phyloP scores from a whole-genome alignment of 2,888 invertebrate species.

The Eupithecia dodoneata region DNA sequence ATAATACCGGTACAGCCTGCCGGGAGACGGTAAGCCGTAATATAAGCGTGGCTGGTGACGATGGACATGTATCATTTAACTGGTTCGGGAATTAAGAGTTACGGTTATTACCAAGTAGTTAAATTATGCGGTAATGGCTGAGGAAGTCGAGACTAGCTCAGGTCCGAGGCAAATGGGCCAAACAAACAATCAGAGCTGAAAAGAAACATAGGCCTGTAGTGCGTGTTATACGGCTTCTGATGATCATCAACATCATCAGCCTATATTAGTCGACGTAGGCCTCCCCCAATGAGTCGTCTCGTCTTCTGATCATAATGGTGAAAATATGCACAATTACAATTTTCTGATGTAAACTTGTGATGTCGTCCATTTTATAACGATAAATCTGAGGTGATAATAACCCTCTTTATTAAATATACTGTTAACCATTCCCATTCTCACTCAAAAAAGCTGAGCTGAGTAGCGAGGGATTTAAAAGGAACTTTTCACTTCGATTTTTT shows the following conservation, averaged over 20 bases:
- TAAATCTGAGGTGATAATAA: not conserved
- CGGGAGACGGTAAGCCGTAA: conserved; percentile 37
- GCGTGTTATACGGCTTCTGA: not conserved
- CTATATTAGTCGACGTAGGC: no score
- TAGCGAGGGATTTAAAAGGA: no score
- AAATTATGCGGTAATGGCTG: not conserved
- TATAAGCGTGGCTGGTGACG: conserved; percentile 32
- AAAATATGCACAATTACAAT: not conserved
- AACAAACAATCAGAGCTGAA: not conserved
- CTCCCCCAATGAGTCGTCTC: not conserved
- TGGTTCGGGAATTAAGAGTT: not conserved
- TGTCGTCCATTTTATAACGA: not conserved
- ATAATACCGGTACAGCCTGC: conserved; percentile 55
- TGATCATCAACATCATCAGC: no score
- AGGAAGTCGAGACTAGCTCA: not conserved
- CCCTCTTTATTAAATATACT: no score
- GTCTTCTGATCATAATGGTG: not conserved
- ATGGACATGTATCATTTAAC: conserved; percentile 16
- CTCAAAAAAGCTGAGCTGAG: no score
- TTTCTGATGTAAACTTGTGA: not conserved
- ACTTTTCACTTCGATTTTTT: no score
- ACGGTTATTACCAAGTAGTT: not conserved
- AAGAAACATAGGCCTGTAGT: not conserved
- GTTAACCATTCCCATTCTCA: no score
- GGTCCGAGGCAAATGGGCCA: not conserved